Evolutionary conservation across 2,888 invertebrate species (phyloP).

Genomic region (Tipula vernalis): DNA sequence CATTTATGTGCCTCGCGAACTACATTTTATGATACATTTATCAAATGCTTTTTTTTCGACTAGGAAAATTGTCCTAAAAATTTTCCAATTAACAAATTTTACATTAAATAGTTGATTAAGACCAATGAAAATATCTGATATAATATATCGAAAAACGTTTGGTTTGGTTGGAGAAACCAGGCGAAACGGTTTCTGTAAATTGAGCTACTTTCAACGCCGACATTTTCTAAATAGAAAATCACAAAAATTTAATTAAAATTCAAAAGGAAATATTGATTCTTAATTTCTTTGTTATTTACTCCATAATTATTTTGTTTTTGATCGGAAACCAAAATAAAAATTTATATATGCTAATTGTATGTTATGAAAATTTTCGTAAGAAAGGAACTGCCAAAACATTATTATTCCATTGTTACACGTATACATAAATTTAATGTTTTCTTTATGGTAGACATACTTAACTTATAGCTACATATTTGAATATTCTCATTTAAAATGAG

Average conservation of each 20-base stretch:
- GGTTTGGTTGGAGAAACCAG: no score
- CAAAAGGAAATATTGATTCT: background rate
- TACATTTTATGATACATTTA: no score
- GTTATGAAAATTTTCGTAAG: background rate
- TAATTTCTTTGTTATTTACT: background rate
- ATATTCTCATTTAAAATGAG: background rate
- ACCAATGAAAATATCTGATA: no score
- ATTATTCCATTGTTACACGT: background rate
- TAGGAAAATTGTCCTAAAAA: no score
- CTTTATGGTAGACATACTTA: no score
- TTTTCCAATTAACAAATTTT: no score
- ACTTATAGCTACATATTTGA: background rate
- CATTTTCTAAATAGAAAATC: background rate
- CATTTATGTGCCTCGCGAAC: no score
- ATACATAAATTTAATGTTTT: background rate
- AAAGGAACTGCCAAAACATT: background rate
- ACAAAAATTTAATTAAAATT: background rate
- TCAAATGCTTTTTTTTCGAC: no score
- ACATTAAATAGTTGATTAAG: no score
- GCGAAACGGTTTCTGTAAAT: no score
- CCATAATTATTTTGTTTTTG: background rate
- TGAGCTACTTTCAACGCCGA: no score
- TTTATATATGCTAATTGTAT: background rate
- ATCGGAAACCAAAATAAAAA: background rate
- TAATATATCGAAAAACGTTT: no score